These are phyloP conservation scores for Margarornis squamiger DNA, from an alignment of 2,797 vertebrate species.

Conservation along the genomic window DNA sequence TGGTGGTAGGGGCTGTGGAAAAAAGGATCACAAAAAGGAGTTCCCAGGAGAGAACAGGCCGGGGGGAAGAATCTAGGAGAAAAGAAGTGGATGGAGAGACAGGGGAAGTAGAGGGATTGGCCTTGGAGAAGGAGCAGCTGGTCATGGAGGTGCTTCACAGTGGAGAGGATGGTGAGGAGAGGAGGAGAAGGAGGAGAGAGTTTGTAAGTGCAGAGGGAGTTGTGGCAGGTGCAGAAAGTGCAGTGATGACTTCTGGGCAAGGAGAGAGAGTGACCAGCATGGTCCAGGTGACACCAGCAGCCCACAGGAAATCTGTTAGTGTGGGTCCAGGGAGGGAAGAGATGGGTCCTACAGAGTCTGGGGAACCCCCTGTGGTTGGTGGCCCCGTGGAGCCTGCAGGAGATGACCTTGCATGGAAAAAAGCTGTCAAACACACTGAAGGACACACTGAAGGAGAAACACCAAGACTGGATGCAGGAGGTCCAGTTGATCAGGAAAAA, in stretches of 20 bases:
- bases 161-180: not conserved
- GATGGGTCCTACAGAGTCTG: not conserved
- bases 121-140: not conserved
- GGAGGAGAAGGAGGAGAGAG: not conserved
- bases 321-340: not conserved
- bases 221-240: slow-evolving; percentile 7
- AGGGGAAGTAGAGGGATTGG: not conserved
- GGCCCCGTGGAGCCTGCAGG: not conserved
- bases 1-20: not conserved
- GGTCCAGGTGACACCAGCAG: not conserved
- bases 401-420: not conserved
- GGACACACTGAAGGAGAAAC: not conserved
- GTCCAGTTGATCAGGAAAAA: not conserved
- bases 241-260: not conserved
- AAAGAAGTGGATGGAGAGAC: not conserved
- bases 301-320: not conserved
- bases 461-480: not conserved
- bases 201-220: not conserved
- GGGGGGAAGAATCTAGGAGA: not conserved
- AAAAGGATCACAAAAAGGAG: not conserved
- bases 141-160: accelerated
- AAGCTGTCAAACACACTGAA: not conserved
- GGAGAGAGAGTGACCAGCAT: not conserved
- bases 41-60: not conserved
- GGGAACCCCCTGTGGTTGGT: not conserved